phyloP scores from a whole-genome alignment of 2,888 invertebrate species.

The Eupelmus urozonus region DNA sequence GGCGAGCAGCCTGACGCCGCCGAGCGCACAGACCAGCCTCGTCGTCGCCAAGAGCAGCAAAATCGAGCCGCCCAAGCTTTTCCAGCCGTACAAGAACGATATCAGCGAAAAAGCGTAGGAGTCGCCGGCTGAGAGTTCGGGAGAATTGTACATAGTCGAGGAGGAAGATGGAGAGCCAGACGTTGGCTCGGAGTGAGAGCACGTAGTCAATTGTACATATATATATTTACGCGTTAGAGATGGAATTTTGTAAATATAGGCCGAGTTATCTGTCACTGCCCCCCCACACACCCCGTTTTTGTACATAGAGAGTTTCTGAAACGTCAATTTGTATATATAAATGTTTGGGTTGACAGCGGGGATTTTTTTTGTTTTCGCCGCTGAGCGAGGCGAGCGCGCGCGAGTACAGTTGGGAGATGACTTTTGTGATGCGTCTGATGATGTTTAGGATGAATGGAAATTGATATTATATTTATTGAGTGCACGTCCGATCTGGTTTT shows the following conservation, averaged over 20 bases:
- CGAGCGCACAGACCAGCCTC: slow-evolving; percentile 61
- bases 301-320: too few relatives aligned
- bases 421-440: too few relatives aligned
- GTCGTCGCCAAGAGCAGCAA: slow-evolving; percentile 69
- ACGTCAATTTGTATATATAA: too few relatives aligned
- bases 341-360: too few relatives aligned
- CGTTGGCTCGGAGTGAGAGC: background rate
- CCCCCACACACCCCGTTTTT: too few relatives aligned
- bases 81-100: slow-evolving; percentile 87
- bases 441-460: too few relatives aligned
- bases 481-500: background rate
- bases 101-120: slow-evolving; percentile 70
- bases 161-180: slow-evolving; percentile 8
- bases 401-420: too few relatives aligned
- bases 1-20: slow-evolving; percentile 59
- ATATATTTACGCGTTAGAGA: too few relatives aligned
- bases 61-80: slow-evolving; percentile 81
- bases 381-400: too few relatives aligned
- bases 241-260: too few relatives aligned
- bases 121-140: background rate
- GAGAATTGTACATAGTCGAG: slow-evolving; percentile 16
- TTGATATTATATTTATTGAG: slow-evolving; percentile 25
- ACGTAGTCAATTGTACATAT: background rate
- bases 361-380: too few relatives aligned
- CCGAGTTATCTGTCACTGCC: too few relatives aligned